A percentile compares a stretch with the other conserved stretches of the same genome.
Evolutionary conservation across 2,113 vertebrate genomes (phyloP).

Genomic region (Caranx melampygus): DNA sequence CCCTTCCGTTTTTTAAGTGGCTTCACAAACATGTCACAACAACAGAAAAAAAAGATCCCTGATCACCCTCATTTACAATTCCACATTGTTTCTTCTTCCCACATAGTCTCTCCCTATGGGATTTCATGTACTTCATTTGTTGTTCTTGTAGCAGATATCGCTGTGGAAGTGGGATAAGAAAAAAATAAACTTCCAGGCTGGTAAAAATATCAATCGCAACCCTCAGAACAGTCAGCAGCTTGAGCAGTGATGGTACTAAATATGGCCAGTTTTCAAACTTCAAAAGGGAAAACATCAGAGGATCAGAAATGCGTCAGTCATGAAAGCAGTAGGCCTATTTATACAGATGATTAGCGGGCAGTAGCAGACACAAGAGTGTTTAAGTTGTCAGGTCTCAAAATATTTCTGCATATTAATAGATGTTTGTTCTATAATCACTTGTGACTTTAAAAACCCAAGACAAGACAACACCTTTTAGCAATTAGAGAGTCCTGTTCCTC

Average conservation of each 20-base stretch:
- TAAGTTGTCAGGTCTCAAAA: conserved; percentile 48
- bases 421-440: conserved; percentile 17
- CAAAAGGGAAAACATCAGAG: conserved; percentile 70
- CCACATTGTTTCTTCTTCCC: conserved; percentile 20
- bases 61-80: conserved; percentile 39
- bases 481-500: conserved; percentile 1
- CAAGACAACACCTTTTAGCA: conserved; percentile 8
- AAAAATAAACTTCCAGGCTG: conserved; percentile 18
- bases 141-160: conserved; percentile 35
- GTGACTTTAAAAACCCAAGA: conserved; percentile 23
- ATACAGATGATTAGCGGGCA: conserved; percentile 49
- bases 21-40: conserved; percentile 6
- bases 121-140: not conserved
- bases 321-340: conserved; percentile 64
- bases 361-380: conserved; percentile 17
- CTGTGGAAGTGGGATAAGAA: conserved; percentile 31
- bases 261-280: conserved; percentile 67
- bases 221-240: conserved; percentile 30
- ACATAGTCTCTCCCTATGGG: conserved; percentile 26
- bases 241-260: conserved; percentile 46
- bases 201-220: conserved; percentile 44
- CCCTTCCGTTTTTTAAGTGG: not conserved
- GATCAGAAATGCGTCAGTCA: conserved; percentile 52
- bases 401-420: conserved; percentile 35
- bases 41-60: conserved; percentile 11